Percentiles rank a stretch among this genome's conserved stretches.
phyloP scores from a whole-genome alignment of 2,797 vertebrate species.

The Cephalopachus bancanus region DNA sequence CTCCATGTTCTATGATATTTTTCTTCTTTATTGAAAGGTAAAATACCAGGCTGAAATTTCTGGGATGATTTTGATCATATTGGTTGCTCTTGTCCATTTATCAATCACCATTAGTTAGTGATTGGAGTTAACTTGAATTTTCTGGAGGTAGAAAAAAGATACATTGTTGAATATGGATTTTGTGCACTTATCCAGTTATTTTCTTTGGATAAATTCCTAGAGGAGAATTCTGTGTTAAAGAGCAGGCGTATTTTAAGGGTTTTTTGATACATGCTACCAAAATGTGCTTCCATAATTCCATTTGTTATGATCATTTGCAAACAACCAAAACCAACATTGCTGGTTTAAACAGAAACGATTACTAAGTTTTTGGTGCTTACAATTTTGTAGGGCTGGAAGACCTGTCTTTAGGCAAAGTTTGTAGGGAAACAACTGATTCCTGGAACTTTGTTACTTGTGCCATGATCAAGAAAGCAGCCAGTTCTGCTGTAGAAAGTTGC shows the following conservation, averaged over 20 bases:
- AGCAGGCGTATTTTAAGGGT: background rate
- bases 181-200: background rate
- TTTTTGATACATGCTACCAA: background rate
- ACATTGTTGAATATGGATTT: background rate
- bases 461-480: background rate
- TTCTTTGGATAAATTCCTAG: slow-evolving; percentile 1
- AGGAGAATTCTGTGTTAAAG: background rate
- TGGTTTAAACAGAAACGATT: background rate
- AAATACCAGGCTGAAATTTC: background rate
- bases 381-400: background rate
- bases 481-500: background rate
- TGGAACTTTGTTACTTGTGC: background rate
- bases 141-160: slow-evolving; percentile 8
- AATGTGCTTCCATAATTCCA: background rate
- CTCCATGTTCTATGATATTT: background rate
- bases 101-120: background rate
- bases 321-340: background rate
- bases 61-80: background rate
- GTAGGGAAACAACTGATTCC: background rate
- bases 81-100: background rate
- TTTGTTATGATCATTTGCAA: background rate
- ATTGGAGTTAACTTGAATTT: background rate
- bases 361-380: background rate
- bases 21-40: background rate
- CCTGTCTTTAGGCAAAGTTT: background rate